Conservation (phyloP, 2,797 vertebrate genomes). For the Botia kubotai region DNA sequence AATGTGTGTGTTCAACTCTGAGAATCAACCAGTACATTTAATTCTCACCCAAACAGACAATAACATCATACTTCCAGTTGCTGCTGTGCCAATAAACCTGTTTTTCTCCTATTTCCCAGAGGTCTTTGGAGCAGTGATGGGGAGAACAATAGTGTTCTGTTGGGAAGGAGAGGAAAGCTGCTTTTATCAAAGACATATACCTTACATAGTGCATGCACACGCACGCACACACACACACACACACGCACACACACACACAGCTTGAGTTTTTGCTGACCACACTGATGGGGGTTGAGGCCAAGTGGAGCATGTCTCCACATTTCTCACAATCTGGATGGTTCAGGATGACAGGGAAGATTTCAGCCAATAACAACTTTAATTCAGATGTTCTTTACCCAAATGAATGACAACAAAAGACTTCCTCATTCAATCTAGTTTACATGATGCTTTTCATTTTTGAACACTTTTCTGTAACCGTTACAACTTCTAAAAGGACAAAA, state of each 20-base stretch:
- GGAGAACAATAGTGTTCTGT: constrained; percentile 53
- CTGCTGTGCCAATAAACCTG: constrained; percentile 13
- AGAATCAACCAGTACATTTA: constrained; percentile 39
- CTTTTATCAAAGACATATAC: constrained; percentile 24
- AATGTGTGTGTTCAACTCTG: constrained; percentile 12
- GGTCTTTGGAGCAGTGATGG: constrained; percentile 25
- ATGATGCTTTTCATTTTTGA: background rate
- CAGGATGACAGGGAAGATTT: background rate
- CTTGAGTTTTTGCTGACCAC: constrained; percentile 11
- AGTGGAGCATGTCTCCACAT: background rate
- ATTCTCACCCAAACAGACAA: constrained; percentile 47
- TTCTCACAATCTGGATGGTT: background rate
- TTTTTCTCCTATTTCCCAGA: constrained; percentile 32
- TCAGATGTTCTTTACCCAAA: background rate
- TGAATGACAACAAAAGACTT: background rate
- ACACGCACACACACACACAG: background rate
- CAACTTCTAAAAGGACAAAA: background rate
- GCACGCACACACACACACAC: background rate
- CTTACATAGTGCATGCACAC: constrained; percentile 6
- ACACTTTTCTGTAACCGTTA: background rate
- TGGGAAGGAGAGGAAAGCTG: constrained; percentile 17
- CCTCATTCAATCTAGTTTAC: background rate
- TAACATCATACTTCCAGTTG: constrained; percentile 27
- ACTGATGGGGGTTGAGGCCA: background rate
- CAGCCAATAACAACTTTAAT: background rate